These are phyloP conservation scores for Girardinichthys multiradiatus DNA, from an alignment of 2,113 vertebrate genomes.

Conservation along the genomic window DNA sequence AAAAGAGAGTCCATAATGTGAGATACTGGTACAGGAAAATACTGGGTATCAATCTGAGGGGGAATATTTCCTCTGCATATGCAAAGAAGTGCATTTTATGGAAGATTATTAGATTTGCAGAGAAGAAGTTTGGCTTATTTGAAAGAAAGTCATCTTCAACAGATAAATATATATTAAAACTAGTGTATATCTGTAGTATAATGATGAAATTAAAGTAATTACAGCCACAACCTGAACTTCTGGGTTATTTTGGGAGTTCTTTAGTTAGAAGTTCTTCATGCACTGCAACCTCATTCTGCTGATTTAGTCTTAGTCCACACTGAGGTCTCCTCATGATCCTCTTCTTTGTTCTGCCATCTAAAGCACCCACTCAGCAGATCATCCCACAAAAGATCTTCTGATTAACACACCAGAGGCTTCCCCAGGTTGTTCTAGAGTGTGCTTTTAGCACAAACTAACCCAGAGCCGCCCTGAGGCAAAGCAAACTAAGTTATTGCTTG, in stretches of 20 bases:
- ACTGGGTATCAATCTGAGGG: neutral
- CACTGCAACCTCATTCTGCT: neutral
- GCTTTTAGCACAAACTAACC: neutral
- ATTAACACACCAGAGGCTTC: neutral
- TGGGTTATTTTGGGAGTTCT: neutral
- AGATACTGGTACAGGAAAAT: constrained; percentile 27
- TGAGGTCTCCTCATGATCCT: neutral
- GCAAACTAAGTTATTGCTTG: neutral
- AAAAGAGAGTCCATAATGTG: constrained; percentile 20
- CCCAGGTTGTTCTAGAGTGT: neutral
- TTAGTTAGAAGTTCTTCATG: neutral
- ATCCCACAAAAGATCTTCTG: neutral
- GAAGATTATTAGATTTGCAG: constrained; percentile 18
- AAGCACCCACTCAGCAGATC: neutral
- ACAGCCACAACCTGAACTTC: neutral
- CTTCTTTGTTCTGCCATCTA: neutral
- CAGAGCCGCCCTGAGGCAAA: neutral
- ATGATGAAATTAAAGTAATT: neutral
- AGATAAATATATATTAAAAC: neutral
- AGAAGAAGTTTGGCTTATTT: neutral
- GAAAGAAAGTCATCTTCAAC: neutral
- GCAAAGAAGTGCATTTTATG: neutral
- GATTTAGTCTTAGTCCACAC: too few relatives aligned
- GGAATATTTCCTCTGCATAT: constrained; percentile 8
- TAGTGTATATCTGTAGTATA: neutral